These are phyloP conservation scores for Sarcoramphus papa DNA, from an alignment of 2,797 vertebrate species.

Conservation along the genomic window DNA sequence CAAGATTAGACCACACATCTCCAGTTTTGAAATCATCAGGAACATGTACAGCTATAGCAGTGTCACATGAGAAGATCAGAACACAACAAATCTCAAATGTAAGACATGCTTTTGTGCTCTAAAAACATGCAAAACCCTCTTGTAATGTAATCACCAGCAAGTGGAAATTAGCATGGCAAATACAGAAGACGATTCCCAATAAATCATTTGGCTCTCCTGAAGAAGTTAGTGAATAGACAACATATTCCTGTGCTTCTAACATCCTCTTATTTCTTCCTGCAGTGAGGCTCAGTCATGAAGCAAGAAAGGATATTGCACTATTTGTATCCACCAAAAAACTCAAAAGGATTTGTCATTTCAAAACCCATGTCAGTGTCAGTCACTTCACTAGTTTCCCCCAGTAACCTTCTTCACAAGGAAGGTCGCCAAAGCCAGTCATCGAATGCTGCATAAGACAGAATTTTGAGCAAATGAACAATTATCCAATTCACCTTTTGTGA, in stretches of 20 bases:
- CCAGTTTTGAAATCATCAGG: neutral
- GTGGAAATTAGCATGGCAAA: neutral
- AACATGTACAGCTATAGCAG: neutral
- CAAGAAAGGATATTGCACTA: neutral
- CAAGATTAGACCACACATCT: neutral
- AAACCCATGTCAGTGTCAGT: neutral
- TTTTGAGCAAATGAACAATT: neutral
- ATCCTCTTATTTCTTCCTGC: neutral
- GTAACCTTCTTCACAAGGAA: neutral
- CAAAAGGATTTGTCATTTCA: neutral
- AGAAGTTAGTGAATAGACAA: neutral
- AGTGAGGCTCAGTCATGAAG: neutral
- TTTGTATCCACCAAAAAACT: neutral
- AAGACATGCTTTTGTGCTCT: neutral
- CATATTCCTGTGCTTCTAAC: neutral
- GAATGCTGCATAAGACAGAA: neutral
- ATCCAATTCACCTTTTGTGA: neutral
- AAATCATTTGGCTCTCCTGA: neutral
- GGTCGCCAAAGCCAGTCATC: neutral
- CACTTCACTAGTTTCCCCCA: neutral
- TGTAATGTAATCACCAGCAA: neutral
- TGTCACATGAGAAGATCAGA: neutral
- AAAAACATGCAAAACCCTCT: neutral
- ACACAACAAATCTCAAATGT: neutral
- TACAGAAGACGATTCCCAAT: neutral